phyloP scores from a whole-genome alignment of 2,888 invertebrate species.

The Ommatoiulus sabulosus region DNA sequence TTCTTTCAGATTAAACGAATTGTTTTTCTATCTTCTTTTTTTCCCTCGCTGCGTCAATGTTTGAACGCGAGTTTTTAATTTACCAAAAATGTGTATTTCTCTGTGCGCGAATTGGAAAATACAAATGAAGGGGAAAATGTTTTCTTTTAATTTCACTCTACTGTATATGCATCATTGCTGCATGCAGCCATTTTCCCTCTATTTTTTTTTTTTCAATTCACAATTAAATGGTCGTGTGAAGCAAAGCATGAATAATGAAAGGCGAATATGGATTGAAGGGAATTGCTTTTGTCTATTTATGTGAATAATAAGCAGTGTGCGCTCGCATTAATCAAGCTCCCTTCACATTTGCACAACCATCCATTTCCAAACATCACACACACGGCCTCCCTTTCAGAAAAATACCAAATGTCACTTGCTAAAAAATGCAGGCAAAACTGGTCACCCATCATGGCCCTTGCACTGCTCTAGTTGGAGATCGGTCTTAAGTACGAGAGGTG shows the following conservation, averaged over 20 bases:
- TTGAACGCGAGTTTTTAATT: not conserved
- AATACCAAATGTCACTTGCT: not conserved
- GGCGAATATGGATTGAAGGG: slow-evolving; percentile 55
- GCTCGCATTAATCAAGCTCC: slow-evolving; percentile 56
- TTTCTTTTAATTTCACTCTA: slow-evolving; percentile 26
- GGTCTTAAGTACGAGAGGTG: not conserved
- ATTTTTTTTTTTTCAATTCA: not conserved
- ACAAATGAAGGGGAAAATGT: slow-evolving; percentile 47
- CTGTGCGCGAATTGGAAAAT: not conserved
- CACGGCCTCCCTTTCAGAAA: slow-evolving; percentile 19
- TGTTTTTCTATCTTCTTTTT: not conserved
- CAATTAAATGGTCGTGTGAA: slow-evolving; percentile 52
- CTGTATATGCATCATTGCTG: not conserved
- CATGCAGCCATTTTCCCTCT: not conserved
- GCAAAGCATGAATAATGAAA: slow-evolving; percentile 57
- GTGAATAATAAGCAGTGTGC: slow-evolving; percentile 54
- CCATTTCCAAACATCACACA: slow-evolving; percentile 51
- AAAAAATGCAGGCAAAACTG: not conserved
- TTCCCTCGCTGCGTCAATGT: not conserved
- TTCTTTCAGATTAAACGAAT: not conserved
- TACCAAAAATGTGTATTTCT: slow-evolving; percentile 12
- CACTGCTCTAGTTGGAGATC: not conserved
- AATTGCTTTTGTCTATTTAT: slow-evolving; percentile 53
- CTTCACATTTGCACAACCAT: slow-evolving; percentile 54
- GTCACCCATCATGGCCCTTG: not conserved